Conservation (phyloP, 2,888 invertebrate species). For the Cybosia mesomella region DNA sequence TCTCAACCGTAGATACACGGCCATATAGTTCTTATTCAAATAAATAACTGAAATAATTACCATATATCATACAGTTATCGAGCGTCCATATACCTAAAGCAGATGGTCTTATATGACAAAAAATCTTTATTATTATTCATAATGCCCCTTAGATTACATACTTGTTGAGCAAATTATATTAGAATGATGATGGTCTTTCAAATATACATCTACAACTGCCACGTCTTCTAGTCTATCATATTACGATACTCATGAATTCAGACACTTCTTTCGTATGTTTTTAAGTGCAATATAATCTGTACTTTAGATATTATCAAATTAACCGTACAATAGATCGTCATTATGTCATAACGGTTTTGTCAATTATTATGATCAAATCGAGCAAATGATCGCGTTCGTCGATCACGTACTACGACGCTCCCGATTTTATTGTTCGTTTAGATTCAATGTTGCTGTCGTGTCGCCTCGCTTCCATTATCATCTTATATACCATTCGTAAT, state of each 20-base stretch:
- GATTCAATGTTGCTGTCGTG: slow-evolving; percentile 55
- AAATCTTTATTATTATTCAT: slow-evolving; percentile 70
- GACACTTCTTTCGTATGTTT: slow-evolving; percentile 57
- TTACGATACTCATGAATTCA: slow-evolving; percentile 29
- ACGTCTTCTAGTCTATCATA: slow-evolving; percentile 23
- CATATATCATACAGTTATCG: slow-evolving; percentile 60
- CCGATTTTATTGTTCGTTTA: slow-evolving; percentile 59
- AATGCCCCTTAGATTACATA: slow-evolving; percentile 78
- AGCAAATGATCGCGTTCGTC: slow-evolving; percentile 73
- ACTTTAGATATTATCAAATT: slow-evolving; percentile 81
- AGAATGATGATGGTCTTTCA: slow-evolving; percentile 70
- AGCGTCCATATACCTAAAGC: slow-evolving; percentile 56
- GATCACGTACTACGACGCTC: slow-evolving; percentile 72
- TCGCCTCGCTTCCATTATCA: slow-evolving; percentile 35
- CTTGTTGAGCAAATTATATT: slow-evolving; percentile 73
- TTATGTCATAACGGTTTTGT: slow-evolving; percentile 82
- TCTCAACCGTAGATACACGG: slow-evolving; percentile 41
- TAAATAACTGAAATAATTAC: slow-evolving; percentile 50
- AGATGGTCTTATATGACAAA: slow-evolving; percentile 63
- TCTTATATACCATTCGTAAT: slow-evolving; percentile 28
- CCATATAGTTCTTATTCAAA: slow-evolving; percentile 54
- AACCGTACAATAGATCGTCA: slow-evolving; percentile 81
- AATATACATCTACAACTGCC: slow-evolving; percentile 55
- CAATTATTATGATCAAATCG: slow-evolving; percentile 83
- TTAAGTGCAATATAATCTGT: slow-evolving; percentile 62